phyloP scores from a whole-genome alignment of 2,113 vertebrate genomes.

The Myiozetetes cayanensis region DNA sequence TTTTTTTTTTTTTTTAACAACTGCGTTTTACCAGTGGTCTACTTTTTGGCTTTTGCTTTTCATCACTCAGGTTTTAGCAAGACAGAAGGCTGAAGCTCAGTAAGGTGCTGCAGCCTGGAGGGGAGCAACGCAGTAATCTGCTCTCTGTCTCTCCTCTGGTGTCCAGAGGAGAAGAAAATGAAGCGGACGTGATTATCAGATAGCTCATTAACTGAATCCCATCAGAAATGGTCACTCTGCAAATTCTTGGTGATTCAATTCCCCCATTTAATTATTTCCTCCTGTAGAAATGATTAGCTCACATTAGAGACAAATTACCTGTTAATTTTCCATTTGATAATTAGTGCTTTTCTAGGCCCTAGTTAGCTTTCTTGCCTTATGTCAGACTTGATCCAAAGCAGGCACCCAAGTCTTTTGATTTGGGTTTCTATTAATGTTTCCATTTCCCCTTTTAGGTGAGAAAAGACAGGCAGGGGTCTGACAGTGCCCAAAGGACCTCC shows the following conservation, averaged over 20 bases:
- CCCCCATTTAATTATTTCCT: slow-evolving; percentile 19
- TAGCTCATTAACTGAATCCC: neutral
- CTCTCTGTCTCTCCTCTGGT: neutral
- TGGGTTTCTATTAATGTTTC: neutral
- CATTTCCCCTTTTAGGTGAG: fast-evolving
- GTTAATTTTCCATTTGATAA: slow-evolving; percentile 25
- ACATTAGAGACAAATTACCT: slow-evolving; percentile 28
- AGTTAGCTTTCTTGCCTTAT: neutral
- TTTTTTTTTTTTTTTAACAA: neutral
- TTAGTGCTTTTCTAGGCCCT: neutral
- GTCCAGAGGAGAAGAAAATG: neutral
- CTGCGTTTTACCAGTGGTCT: neutral
- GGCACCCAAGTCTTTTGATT: neutral
- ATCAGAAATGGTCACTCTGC: neutral
- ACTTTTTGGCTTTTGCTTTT: neutral
- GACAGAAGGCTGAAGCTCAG: neutral
- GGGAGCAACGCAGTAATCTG: neutral
- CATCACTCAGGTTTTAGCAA: neutral
- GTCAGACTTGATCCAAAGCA: neutral
- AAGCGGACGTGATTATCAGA: neutral
- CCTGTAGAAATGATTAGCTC: neutral
- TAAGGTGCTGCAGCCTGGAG: neutral
- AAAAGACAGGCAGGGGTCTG: neutral
- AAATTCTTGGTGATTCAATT: slow-evolving; percentile 28
- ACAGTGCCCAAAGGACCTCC: neutral